Evolutionary conservation across 2,888 invertebrate genomes (phyloP).

Genomic region (Bhutanitis thaidina): DNA sequence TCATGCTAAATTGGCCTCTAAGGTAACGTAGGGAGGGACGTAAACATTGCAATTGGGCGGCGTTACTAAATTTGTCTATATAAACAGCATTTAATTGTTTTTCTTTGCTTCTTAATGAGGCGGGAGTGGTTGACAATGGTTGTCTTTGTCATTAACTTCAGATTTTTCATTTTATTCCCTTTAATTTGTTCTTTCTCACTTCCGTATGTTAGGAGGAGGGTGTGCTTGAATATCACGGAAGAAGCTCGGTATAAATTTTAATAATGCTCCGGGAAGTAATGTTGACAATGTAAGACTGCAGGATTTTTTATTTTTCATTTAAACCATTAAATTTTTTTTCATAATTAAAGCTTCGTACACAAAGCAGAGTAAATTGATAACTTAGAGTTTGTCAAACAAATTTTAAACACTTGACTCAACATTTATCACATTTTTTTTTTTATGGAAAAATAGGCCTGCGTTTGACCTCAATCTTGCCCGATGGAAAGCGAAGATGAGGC

Average conservation of each 20-base stretch:
- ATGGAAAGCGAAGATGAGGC: too few relatives aligned
- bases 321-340: too few relatives aligned
- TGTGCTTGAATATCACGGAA: constrained; percentile 6
- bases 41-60: constrained; percentile 1
- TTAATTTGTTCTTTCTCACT: constrained; percentile 60
- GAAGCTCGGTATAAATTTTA: neutral
- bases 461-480: too few relatives aligned
- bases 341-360: too few relatives aligned
- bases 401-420: too few relatives aligned
- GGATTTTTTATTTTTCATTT: too few relatives aligned
- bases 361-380: too few relatives aligned
- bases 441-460: too few relatives aligned
- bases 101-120: constrained; percentile 72
- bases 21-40: constrained; percentile 28
- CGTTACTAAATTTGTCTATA: constrained; percentile 36
- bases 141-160: constrained; percentile 63
- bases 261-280: neutral
- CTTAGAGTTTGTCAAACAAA: too few relatives aligned
- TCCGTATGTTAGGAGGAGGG: constrained; percentile 32
- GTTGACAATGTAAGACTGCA: too few relatives aligned
- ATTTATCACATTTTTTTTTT: too few relatives aligned
- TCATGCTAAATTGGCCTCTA: constrained; percentile 35
- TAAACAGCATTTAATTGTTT: constrained; percentile 63
- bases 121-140: constrained; percentile 69
- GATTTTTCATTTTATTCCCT: constrained; percentile 38